Conservation (phyloP, 2,888 invertebrate genomes). For the Formica aserva region DNA sequence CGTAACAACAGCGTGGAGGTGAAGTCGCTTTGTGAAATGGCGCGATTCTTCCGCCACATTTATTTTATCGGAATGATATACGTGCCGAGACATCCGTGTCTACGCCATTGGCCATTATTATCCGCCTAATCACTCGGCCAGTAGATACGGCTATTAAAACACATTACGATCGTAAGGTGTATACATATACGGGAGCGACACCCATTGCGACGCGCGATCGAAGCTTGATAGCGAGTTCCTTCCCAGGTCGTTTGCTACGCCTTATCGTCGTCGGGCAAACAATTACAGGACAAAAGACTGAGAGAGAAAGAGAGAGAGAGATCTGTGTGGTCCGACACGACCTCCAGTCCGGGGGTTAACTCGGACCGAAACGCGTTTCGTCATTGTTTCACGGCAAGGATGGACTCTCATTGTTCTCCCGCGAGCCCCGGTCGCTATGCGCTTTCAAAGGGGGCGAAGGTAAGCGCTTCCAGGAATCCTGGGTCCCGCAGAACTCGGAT, state of each 20-base stretch:
- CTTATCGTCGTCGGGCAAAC: conserved; percentile 67
- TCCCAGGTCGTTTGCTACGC: conserved; percentile 60
- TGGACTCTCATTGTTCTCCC: conserved; percentile 71
- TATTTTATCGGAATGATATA: conserved; percentile 23
- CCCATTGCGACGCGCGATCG: conserved; percentile 30
- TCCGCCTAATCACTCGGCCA: conserved; percentile 32
- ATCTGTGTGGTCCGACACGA: conserved; percentile 33
- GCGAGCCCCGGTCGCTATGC: conserved; percentile 51
- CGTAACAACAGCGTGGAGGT: conserved; percentile 1
- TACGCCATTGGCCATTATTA: conserved; percentile 20
- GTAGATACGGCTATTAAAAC: conserved; percentile 35
- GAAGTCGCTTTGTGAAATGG: background rate
- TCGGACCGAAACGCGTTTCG: conserved; percentile 63
- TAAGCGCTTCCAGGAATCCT: conserved; percentile 41
- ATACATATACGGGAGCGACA: background rate
- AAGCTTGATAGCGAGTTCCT: conserved; percentile 5
- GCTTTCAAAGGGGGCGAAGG: conserved; percentile 55
- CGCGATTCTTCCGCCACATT: conserved; percentile 46
- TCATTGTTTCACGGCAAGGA: conserved; percentile 70
- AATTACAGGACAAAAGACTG: conserved; percentile 69
- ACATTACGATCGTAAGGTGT: conserved; percentile 34
- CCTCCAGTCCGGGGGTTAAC: conserved; percentile 55
- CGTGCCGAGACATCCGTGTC: background rate
- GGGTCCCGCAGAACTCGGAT: conserved; percentile 11
- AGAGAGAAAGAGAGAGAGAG: conserved; percentile 27